Percentiles rank a stretch among this genome's conserved stretches.
These are phyloP conservation scores for Pediacus dermestoides DNA, from an alignment of 2,888 invertebrate species.

Conservation along the genomic window DNA sequence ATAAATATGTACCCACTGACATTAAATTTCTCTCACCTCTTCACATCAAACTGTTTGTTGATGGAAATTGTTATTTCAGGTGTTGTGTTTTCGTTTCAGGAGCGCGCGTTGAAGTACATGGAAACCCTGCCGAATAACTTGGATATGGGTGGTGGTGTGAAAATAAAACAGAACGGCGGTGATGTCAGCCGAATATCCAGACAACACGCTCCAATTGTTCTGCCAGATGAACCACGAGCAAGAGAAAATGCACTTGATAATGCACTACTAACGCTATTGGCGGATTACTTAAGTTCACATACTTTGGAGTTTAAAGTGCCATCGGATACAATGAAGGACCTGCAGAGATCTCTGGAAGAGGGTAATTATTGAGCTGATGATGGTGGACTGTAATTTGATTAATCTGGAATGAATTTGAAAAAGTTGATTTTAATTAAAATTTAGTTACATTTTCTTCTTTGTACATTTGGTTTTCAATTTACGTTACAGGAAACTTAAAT, in stretches of 20 bases:
- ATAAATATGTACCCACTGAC: too few relatives aligned
- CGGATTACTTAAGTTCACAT: slow-evolving; percentile 72
- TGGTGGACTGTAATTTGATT: too few relatives aligned
- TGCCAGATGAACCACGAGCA: slow-evolving; percentile 70
- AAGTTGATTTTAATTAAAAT: too few relatives aligned
- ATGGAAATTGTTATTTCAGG: too few relatives aligned
- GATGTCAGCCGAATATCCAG: slow-evolving; percentile 33
- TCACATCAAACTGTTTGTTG: too few relatives aligned
- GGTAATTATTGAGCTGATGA: too few relatives aligned
- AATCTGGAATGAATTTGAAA: too few relatives aligned
- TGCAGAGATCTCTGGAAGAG: slow-evolving; percentile 75
- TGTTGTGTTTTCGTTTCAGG: slow-evolving; percentile 51
- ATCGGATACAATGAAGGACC: slow-evolving; percentile 65
- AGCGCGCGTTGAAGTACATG: slow-evolving; percentile 67
- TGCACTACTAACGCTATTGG: slow-evolving; percentile 69
- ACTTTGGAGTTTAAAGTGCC: slow-evolving; percentile 79
- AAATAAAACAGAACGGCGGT: slow-evolving; percentile 51
- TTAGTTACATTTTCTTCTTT: too few relatives aligned
- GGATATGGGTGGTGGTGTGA: slow-evolving; percentile 62
- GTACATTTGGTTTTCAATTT: too few relatives aligned
- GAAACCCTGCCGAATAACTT: slow-evolving; percentile 60
- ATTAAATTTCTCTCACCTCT: too few relatives aligned
- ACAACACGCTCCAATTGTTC: slow-evolving; percentile 47
- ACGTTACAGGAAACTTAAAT: too few relatives aligned
- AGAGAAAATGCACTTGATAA: slow-evolving; percentile 71